Evolutionary conservation across 2,113 vertebrate species (phyloP).

Genomic region (Nyctereutes procyonoides): DNA sequence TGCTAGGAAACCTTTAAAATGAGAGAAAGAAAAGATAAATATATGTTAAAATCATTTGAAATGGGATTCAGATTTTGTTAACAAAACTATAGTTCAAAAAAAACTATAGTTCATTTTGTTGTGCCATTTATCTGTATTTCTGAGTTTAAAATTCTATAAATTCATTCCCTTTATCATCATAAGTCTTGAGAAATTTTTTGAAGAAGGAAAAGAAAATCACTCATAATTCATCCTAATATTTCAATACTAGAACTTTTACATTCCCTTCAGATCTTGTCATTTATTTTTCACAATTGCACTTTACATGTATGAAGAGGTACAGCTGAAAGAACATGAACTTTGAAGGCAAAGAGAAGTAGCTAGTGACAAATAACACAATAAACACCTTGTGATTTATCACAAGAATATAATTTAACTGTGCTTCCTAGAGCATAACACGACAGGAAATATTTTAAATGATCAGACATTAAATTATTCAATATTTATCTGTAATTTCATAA

Average conservation of each 20-base stretch:
- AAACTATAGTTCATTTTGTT: background rate
- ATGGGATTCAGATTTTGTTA: conserved; percentile 10
- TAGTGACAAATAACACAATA: background rate
- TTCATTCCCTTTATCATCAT: background rate
- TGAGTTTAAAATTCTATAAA: conserved; percentile 51
- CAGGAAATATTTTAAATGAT: conserved; percentile 16
- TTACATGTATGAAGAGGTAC: background rate
- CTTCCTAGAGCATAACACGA: background rate
- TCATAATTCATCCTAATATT: background rate
- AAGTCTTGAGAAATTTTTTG: conserved; percentile 19
- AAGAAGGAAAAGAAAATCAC: conserved; percentile 3
- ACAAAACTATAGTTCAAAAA: background rate
- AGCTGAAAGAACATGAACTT: background rate
- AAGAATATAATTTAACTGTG: background rate
- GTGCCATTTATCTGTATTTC: background rate
- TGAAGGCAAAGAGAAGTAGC: background rate
- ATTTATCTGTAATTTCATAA: background rate
- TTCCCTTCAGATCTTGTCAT: background rate
- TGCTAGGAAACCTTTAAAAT: conserved; percentile 30
- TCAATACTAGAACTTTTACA: background rate
- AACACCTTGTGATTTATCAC: background rate
- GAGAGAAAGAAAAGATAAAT: conserved; percentile 35
- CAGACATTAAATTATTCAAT: conserved; percentile 2
- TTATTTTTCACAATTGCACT: background rate
- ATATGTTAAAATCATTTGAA: background rate